A percentile compares a stretch with the other conserved stretches of the same genome.
Evolutionary conservation across 2,888 invertebrate genomes (phyloP).

Genomic region (Cinara cedri): DNA sequence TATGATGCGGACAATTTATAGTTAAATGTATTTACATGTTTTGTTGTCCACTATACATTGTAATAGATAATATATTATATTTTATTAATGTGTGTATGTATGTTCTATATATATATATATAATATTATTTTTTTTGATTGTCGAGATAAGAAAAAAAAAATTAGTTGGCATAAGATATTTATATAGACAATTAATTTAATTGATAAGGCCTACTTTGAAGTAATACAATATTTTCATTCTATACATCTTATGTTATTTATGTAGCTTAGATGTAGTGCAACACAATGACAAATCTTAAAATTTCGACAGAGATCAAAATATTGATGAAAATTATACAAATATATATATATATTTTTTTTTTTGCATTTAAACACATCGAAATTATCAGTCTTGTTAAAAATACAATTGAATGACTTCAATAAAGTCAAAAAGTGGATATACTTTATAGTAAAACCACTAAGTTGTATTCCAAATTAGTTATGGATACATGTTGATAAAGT

Average conservation of each 20-base stretch:
- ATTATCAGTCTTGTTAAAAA: conserved; percentile 55
- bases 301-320: conserved; percentile 41
- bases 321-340: conserved; percentile 22
- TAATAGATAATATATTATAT: conserved; percentile 33
- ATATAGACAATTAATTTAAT: conserved; percentile 22
- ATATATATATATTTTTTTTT: not conserved
- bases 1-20: conserved; percentile 29
- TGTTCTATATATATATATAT: too few relatives aligned
- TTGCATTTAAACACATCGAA: conserved; percentile 47
- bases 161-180: conserved; percentile 32
- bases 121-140: conserved; percentile 39
- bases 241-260: conserved; percentile 19
- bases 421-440: conserved; percentile 11
- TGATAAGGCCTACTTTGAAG: conserved; percentile 26
- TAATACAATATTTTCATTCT: conserved; percentile 30
- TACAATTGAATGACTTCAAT: conserved; percentile 35
- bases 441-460: conserved; percentile 11
- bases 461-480: conserved; percentile 8
- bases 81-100: not conserved
- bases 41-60: conserved; percentile 48
- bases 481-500: conserved; percentile 1
- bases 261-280: conserved; percentile 20
- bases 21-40: conserved; percentile 47
- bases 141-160: conserved; percentile 39
- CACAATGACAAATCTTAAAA: conserved; percentile 5